Conservation (phyloP, 2,888 invertebrate species). For the Ophion costatus region DNA sequence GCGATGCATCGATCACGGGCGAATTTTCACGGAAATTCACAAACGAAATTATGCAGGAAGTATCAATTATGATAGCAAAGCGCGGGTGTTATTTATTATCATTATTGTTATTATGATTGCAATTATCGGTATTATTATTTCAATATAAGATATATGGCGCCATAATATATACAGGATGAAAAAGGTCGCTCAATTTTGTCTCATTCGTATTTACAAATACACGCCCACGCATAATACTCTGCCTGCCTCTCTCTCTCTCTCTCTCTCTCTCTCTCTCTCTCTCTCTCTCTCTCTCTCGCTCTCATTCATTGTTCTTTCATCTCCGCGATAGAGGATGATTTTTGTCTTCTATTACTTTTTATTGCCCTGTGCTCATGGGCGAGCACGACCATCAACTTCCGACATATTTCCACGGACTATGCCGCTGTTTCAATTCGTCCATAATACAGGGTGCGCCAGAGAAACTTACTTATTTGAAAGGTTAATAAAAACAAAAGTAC, state of each 20-base stretch:
- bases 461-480: too few species aligned
- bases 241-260: slow-evolving; percentile 12
- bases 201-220: slow-evolving; percentile 66
- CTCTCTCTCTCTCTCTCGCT: slow-evolving; percentile 8
- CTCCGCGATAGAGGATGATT: neutral
- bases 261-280: neutral
- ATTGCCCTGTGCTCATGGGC: slow-evolving; percentile 46
- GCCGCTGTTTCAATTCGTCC: neutral
- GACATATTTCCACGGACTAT: neutral
- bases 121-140: slow-evolving; percentile 25
- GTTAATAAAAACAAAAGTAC: too few species aligned
- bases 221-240: slow-evolving; percentile 53
- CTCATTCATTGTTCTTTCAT: neutral
- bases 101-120: slow-evolving; percentile 28
- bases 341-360: slow-evolving; percentile 2
- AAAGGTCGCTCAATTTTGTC: slow-evolving; percentile 65
- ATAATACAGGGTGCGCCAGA: too few species aligned
- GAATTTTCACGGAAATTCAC: slow-evolving; percentile 55
- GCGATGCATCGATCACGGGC: slow-evolving; percentile 41
- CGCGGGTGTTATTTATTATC: slow-evolving; percentile 41
- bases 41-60: slow-evolving; percentile 42
- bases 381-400: slow-evolving; percentile 27
- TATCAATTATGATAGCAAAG: slow-evolving; percentile 59
- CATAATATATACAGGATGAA: slow-evolving; percentile 65
- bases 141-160: slow-evolving; percentile 49